These are phyloP conservation scores for Dryobota labecula DNA, from an alignment of 2,888 invertebrate genomes.

Conservation along the genomic window DNA sequence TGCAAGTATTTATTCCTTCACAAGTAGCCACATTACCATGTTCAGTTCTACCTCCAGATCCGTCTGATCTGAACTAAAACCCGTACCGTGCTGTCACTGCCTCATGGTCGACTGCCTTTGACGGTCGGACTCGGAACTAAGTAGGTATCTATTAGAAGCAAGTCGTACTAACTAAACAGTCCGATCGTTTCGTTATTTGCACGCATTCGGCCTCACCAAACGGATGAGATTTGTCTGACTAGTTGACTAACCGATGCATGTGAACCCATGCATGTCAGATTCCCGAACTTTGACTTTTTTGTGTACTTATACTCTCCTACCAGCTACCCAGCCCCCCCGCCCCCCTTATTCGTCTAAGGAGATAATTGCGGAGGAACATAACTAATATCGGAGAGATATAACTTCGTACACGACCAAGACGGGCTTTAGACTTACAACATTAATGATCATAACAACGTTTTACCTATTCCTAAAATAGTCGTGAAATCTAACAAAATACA, in stretches of 20 bases:
- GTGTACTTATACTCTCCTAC: too few species aligned
- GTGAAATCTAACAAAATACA: slow-evolving; percentile 9
- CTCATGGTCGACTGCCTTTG: background rate
- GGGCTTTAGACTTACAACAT: background rate
- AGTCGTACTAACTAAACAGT: slow-evolving; percentile 10
- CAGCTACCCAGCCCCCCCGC: too few species aligned
- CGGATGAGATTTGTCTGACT: background rate
- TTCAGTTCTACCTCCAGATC: background rate
- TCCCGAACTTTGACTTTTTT: background rate
- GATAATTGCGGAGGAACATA: too few species aligned
- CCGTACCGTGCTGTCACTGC: background rate
- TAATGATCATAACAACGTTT: slow-evolving; percentile 28
- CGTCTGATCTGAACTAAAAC: background rate
- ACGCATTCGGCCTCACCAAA: slow-evolving; percentile 9
- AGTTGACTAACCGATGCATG: background rate
- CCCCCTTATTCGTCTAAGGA: too few species aligned
- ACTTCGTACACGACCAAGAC: background rate
- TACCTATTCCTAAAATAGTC: slow-evolving; percentile 20
- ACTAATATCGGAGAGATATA: background rate
- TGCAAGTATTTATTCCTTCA: background rate
- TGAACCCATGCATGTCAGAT: background rate
- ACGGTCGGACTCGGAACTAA: slow-evolving; percentile 13
- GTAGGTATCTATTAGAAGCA: slow-evolving; percentile 3
- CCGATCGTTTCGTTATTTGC: background rate
- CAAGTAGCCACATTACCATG: background rate